Base-by-base conservation (phyloP, 2,888 invertebrate genomes). In the Strigamia maritima region DNA sequence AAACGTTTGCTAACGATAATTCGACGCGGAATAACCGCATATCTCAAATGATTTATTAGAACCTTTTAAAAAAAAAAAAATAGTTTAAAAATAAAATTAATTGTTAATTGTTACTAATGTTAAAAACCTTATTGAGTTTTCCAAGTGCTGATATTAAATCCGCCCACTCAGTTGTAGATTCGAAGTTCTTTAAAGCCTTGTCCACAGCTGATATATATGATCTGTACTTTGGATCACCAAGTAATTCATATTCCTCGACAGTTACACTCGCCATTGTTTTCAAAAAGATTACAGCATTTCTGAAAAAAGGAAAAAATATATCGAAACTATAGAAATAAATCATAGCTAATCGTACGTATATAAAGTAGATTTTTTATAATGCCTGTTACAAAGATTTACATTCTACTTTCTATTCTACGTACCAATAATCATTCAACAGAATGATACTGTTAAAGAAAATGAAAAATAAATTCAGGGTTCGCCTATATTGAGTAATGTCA, bases 111-210 rank as follows among this genome's bases (percentile, higher is more conserved):
- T 60, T 60, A 12, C 60, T 0, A 60, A 24, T 60, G 19, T 19
- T 22, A 60, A 60, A n/a, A 26, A 94, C 95, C 90, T 95, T 95
- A 86, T 94, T 94, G 44, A 96, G 89, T 87, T 95, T 95, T 77
- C 93, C 94, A 40, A 97, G 87, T 6, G 95, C 94, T 79, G 94
- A 92, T 84, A 97, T 96, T 78, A 96, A 88, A 87, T 97, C 96
- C 79, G 95, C 94, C 96, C 96, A 96, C 89, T 96, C 95, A 83
- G 93, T 93, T n/a, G 95, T 94, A 85, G 93, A 93, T 84, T 97
- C 96, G 87, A 96, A 97, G 86, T 91, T 93, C 85, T 93, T 94
- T 81, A 96, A 87, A 19, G 94, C 94, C 86, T 94, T 94, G 85
- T 96, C 95, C 79, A 96, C 91, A 81, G 92, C 91, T 74, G 91